phyloP scores from a whole-genome alignment of 2,113 vertebrate species.

The Otus sunia region DNA sequence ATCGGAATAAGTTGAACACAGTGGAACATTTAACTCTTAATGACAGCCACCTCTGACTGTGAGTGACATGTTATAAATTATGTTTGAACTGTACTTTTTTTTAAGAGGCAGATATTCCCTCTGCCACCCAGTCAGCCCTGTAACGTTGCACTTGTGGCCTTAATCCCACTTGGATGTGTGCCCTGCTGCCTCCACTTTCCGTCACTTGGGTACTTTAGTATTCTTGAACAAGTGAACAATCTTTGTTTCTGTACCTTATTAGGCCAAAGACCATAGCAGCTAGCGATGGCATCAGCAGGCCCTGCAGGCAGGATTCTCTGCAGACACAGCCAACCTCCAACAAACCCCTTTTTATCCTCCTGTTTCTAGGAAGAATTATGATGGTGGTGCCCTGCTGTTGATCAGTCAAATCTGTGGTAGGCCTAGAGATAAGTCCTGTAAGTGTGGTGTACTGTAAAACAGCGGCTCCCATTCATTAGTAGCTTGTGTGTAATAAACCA shows the following conservation, averaged over 20 bases:
- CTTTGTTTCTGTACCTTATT: constrained; percentile 82
- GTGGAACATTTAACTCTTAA: constrained; percentile 62
- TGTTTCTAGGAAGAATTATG: constrained; percentile 86
- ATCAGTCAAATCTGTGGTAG: constrained; percentile 83
- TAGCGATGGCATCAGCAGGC: constrained; percentile 77
- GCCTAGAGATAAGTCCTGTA: constrained; percentile 83
- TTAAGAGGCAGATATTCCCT: constrained; percentile 46
- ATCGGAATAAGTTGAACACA: constrained; percentile 49
- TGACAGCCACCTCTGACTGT: constrained; percentile 67
- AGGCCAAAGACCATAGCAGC: constrained; percentile 78
- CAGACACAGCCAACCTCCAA: constrained; percentile 83
- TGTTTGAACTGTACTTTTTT: constrained; percentile 61
- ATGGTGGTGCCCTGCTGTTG: constrained; percentile 79
- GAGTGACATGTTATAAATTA: constrained; percentile 72
- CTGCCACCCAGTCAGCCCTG: constrained; percentile 70
- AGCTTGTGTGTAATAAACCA: constrained; percentile 82
- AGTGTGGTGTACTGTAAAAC: constrained; percentile 85
- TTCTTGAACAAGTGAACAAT: constrained; percentile 79
- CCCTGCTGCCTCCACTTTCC: constrained; percentile 70
- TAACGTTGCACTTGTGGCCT: constrained; percentile 72
- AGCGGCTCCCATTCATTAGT: constrained; percentile 85
- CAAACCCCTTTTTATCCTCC: constrained; percentile 88
- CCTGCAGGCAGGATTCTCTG: constrained; percentile 79
- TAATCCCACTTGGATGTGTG: constrained; percentile 78
- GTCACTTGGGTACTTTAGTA: constrained; percentile 69